phyloP scores from a whole-genome alignment of 2,888 invertebrate species.

The Pyrochroa serraticornis region DNA sequence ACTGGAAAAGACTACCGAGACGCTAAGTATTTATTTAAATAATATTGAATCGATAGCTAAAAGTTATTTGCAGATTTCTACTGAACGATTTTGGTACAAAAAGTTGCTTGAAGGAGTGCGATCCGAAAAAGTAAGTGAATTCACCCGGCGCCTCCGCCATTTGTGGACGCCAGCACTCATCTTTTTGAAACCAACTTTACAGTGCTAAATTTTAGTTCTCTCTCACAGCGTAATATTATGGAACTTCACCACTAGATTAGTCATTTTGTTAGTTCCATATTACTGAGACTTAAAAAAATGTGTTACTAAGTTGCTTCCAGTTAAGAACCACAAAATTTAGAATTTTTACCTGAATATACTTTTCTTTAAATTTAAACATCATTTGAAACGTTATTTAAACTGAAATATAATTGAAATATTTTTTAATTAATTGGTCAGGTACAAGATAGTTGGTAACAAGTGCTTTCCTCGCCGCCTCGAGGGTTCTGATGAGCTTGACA shows the following conservation, averaged over 20 bases:
- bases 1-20: constrained; percentile 20
- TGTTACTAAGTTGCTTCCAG: too few species aligned
- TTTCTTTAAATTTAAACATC: too few species aligned
- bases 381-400: too few species aligned
- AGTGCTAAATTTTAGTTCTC: too few species aligned
- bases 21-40: not conserved
- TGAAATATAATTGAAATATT: not conserved
- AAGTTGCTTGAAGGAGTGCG: not conserved
- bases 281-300: too few species aligned
- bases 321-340: too few species aligned
- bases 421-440: not conserved
- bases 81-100: not conserved
- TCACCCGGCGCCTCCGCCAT: constrained; percentile 5
- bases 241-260: too few species aligned
- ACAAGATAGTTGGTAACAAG: not conserved
- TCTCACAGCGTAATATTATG: too few species aligned
- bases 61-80: not conserved
- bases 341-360: too few species aligned
- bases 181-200: too few species aligned
- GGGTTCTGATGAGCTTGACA: not conserved
- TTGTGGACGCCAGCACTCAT: not conserved
- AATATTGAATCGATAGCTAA: not conserved
- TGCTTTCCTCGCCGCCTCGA: not conserved
- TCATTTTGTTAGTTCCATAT: too few species aligned
- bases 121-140: not conserved